Evolutionary conservation across 2,113 vertebrate genomes (phyloP).

Genomic region (Lagopus muta): DNA sequence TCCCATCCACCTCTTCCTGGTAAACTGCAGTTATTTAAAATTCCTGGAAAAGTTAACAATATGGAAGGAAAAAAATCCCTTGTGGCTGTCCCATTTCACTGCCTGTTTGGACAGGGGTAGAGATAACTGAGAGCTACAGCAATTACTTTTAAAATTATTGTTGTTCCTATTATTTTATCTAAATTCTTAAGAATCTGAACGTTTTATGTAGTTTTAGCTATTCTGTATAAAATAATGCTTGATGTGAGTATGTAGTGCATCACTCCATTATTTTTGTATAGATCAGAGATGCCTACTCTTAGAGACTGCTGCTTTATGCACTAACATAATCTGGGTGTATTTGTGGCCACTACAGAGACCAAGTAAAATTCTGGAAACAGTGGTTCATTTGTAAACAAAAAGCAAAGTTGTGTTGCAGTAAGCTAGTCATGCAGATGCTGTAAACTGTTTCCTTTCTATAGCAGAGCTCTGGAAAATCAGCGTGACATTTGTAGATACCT

Average conservation of each 20-base stretch:
- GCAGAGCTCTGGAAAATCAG: background rate
- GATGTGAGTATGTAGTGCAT: rapidly evolving
- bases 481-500: background rate
- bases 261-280: background rate
- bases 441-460: background rate
- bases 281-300: background rate
- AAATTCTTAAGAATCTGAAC: background rate
- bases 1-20: background rate
- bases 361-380: background rate
- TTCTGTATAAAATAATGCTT: background rate
- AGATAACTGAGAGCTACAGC: background rate
- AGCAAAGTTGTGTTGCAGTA: background rate
- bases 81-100: background rate
- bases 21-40: background rate
- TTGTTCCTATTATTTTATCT: background rate
- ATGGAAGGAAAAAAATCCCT: background rate
- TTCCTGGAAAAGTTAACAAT: background rate
- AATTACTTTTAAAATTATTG: background rate
- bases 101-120: background rate
- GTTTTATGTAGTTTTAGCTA: background rate
- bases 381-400: background rate
- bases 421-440: background rate
- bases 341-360: background rate
- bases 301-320: background rate
- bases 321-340: background rate